A percentile compares a stretch with the other conserved stretches of the same genome.
These are phyloP conservation scores for Physeter macrocephalus DNA, from an alignment of 2,113 vertebrate genomes.

Conservation along the genomic window DNA sequence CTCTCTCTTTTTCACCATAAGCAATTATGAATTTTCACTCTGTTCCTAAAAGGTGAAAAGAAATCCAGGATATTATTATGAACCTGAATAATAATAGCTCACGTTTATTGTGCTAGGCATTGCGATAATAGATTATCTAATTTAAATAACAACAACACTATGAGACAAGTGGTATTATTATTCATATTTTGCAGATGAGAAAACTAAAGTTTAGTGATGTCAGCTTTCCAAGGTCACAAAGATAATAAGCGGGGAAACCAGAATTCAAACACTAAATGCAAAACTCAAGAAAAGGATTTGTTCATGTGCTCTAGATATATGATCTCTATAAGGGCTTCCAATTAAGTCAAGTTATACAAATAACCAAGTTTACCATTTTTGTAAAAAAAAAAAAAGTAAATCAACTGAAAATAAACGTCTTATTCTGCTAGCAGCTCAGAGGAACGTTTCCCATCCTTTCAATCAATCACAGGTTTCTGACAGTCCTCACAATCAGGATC, in stretches of 20 bases:
- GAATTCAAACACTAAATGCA: not conserved
- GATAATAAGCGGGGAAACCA: not conserved
- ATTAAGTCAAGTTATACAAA: slow-evolving; percentile 21
- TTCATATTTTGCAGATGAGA: not conserved
- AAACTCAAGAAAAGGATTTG: not conserved
- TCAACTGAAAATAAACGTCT: not conserved
- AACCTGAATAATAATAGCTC: not conserved
- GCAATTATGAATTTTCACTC: not conserved
- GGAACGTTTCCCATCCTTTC: not conserved
- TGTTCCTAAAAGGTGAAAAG: not conserved
- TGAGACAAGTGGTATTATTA: not conserved
- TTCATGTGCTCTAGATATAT: not conserved
- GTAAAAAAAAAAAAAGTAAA: not conserved
- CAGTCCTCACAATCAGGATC: not conserved
- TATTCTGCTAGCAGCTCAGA: not conserved
- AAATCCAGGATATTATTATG: not conserved
- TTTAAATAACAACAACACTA: not conserved
- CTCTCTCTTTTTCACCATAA: not conserved
- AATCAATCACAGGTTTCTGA: slow-evolving; percentile 20
- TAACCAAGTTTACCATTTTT: not conserved
- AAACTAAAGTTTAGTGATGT: not conserved
- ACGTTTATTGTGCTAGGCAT: not conserved
- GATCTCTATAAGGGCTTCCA: not conserved
- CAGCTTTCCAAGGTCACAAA: not conserved
- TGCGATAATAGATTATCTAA: not conserved